Base-by-base conservation (phyloP, 2,888 invertebrate genomes). In the Hydraecia micacea region DNA sequence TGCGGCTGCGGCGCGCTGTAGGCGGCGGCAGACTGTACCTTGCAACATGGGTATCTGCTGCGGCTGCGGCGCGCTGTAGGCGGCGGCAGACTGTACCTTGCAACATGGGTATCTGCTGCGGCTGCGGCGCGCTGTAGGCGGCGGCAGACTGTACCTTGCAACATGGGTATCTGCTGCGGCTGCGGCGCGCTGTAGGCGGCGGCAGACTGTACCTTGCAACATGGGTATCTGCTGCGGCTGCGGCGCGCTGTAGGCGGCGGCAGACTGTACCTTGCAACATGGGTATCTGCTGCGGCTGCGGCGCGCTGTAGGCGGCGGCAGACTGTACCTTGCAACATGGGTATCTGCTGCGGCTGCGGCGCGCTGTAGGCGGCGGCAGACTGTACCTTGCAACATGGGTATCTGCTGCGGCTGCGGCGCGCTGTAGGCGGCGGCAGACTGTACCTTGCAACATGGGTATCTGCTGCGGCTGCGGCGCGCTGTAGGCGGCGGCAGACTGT, bases 401-500 rank as follows among this genome's bases (percentile, higher is more conserved):
- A 98, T 94, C 94, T 99, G 93, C 52, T 93, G 93, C 74, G 94
- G 92, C 74, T 90, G 90, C n/a, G 92, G 89, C 88, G 91, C 91
- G 87, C 93, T 99, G 94, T 99, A 99, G 39, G 98, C 97, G 89
- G 98, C 98, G 65, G 99, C 99, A n/a, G n/a, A n/a, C n/a, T n/a
- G n/a, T 32, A 52, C 55, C 55, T 55, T 55, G 60, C 7, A 60
- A 7, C 60, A 96, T 91, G 0, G 90, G 79, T 39, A 98, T 94
- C 94, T 99, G 93, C 52, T 93, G 93, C 74, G 94, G 92, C 74
- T 90, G 90, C n/a, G 92, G 89, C 88, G 91, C 91, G 87, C 93
- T 99, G 94, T 99, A 99, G 39, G 98, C 97, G 89, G 98, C 98
- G 65, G 99, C 99, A n/a, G n/a, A n/a, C n/a, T n/a, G n/a, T 32